These are phyloP conservation scores for Nymphalis c-album DNA, from an alignment of 2,888 invertebrate species.

Conservation along the genomic window DNA sequence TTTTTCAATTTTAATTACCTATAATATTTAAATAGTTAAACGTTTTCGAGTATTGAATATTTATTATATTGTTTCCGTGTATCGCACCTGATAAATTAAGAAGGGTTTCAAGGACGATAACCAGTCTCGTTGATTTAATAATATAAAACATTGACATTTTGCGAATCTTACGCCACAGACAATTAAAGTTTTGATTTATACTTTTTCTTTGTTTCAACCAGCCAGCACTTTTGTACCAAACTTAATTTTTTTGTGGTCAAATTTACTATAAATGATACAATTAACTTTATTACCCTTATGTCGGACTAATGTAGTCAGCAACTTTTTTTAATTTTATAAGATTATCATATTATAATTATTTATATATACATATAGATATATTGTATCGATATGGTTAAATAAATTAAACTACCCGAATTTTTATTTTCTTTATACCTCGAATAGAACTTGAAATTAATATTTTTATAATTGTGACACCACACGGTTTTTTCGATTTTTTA, in stretches of 20 bases:
- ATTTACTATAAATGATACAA: no score
- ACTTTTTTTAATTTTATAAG: no score
- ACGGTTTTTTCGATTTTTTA: no score
- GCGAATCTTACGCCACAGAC: constrained; percentile 8
- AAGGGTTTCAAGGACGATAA: constrained; percentile 9
- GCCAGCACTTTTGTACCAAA: background rate
- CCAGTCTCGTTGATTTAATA: constrained; percentile 7
- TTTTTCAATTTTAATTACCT: background rate
- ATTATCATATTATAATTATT: no score
- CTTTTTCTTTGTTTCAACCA: background rate
- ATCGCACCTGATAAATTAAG: constrained; percentile 2
- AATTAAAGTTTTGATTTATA: background rate
- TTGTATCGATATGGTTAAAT: no score
- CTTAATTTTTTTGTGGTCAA: background rate
- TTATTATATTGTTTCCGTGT: background rate
- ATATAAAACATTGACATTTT: constrained; percentile 15
- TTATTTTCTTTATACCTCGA: no score
- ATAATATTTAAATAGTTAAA: background rate
- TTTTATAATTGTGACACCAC: no score
- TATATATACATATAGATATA: no score
- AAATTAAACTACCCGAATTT: no score
- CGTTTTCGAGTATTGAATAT: background rate
- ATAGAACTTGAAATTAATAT: no score
- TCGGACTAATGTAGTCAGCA: no score
- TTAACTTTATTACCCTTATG: no score